These are phyloP conservation scores for Noctilio leporinus DNA, from an alignment of 2,113 vertebrate species.

Conservation along the genomic window DNA sequence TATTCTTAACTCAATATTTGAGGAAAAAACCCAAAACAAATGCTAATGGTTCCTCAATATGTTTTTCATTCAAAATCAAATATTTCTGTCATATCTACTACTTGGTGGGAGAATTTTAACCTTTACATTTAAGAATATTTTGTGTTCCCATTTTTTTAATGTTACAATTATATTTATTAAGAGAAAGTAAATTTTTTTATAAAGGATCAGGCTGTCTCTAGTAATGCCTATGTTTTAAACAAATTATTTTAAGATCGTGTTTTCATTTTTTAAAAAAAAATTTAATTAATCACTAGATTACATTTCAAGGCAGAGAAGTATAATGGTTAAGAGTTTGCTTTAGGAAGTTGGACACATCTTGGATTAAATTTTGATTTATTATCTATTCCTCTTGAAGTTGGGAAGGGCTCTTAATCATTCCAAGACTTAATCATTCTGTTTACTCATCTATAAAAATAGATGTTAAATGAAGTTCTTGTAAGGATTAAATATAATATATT, in stretches of 20 bases:
- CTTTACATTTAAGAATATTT: neutral
- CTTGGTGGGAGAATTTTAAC: neutral
- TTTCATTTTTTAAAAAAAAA: neutral
- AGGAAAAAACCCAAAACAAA: neutral
- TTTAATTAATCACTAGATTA: neutral
- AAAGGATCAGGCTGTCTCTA: too few relatives aligned
- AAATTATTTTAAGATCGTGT: too few relatives aligned
- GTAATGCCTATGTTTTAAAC: too few relatives aligned
- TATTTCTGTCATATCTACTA: neutral
- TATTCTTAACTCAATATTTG: too few relatives aligned
- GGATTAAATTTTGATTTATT: neutral
- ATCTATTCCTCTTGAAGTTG: neutral
- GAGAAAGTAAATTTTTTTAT: too few relatives aligned
- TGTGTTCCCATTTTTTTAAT: neutral
- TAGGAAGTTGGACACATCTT: neutral
- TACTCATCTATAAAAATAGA: neutral
- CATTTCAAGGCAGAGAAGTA: neutral
- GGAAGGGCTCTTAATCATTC: neutral
- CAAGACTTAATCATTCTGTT: neutral
- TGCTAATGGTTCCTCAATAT: neutral
- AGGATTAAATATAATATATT: neutral
- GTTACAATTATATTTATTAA: too few relatives aligned
- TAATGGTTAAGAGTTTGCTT: neutral
- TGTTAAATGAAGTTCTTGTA: neutral
- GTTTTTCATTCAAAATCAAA: constrained; percentile 6